Evolutionary conservation across 2,797 vertebrate species (phyloP).

Genomic region (Rhinoraja longicauda): DNA sequence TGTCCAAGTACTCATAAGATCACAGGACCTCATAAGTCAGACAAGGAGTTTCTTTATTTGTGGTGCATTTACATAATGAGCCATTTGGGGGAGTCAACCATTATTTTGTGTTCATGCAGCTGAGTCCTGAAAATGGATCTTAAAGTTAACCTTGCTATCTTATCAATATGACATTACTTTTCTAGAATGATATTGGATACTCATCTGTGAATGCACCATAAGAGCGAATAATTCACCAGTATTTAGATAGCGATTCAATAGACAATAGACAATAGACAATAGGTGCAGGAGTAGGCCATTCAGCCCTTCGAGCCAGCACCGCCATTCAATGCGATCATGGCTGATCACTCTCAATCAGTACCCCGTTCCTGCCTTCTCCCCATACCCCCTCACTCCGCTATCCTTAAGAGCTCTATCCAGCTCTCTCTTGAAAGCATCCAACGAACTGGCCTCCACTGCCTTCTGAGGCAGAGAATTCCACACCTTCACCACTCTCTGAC

Average conservation of each 20-base stretch:
- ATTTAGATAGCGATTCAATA: background rate
- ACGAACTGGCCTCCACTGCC: too few species aligned
- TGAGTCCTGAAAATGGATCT: background rate
- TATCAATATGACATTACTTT: conserved; percentile 11
- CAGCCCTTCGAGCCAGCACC: too few species aligned
- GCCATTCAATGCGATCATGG: too few species aligned
- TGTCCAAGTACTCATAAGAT: background rate
- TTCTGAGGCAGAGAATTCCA: too few species aligned
- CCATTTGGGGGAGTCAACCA: background rate
- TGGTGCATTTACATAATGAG: background rate
- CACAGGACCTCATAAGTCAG: background rate
- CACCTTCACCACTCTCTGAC: too few species aligned
- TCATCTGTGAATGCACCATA: background rate
- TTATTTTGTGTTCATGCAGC: background rate
- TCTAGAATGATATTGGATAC: background rate
- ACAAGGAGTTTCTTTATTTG: background rate
- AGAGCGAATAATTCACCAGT: background rate
- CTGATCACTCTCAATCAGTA: too few species aligned
- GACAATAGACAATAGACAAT: too few species aligned
- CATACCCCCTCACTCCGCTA: too few species aligned
- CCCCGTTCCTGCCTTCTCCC: too few species aligned
- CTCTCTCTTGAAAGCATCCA: too few species aligned
- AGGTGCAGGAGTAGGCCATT: too few species aligned
- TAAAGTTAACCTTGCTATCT: conserved; percentile 15
- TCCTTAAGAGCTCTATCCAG: too few species aligned